Evolutionary conservation across 2,888 invertebrate species (phyloP).

Genomic region (Drosophila atroscutellata): DNA sequence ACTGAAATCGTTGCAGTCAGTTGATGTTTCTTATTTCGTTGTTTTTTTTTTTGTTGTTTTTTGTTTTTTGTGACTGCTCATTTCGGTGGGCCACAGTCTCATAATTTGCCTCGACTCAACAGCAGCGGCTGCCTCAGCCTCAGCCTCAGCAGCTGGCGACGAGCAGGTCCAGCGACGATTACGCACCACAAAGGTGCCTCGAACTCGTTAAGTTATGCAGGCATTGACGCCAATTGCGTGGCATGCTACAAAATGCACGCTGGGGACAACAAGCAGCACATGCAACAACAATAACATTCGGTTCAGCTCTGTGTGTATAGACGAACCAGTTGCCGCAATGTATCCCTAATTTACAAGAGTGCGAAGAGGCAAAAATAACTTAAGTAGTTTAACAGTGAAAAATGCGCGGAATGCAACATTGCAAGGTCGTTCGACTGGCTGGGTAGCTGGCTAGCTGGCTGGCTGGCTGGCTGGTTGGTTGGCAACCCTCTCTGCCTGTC

Average conservation of each 20-base stretch:
- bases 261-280: constrained; percentile 42
- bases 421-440: constrained; percentile 72
- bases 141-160: constrained; percentile 3
- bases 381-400: constrained; percentile 77
- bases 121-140: not conserved
- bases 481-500: constrained; percentile 1
- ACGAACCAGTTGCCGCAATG: constrained; percentile 52
- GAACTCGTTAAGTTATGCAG: constrained; percentile 74
- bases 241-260: constrained; percentile 63
- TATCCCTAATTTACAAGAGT: constrained; percentile 72
- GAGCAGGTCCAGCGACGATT: constrained; percentile 51
- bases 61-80: constrained; percentile 13
- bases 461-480: not conserved
- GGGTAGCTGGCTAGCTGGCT: not conserved
- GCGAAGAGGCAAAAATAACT: constrained; percentile 71
- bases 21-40: constrained; percentile 47
- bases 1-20: constrained; percentile 50
- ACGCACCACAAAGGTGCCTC: constrained; percentile 52
- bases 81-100: constrained; percentile 55
- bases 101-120: constrained; percentile 55
- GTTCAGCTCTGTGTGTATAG: constrained; percentile 17
- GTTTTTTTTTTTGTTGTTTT: constrained; percentile 7
- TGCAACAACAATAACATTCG: constrained; percentile 15
- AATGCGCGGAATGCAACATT: constrained; percentile 78
- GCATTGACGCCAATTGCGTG: constrained; percentile 68